Evolutionary conservation across 2,888 invertebrate species (phyloP), one percentile per base, ranked within the genome.

Genomic region (Eurois occulta): DNA sequence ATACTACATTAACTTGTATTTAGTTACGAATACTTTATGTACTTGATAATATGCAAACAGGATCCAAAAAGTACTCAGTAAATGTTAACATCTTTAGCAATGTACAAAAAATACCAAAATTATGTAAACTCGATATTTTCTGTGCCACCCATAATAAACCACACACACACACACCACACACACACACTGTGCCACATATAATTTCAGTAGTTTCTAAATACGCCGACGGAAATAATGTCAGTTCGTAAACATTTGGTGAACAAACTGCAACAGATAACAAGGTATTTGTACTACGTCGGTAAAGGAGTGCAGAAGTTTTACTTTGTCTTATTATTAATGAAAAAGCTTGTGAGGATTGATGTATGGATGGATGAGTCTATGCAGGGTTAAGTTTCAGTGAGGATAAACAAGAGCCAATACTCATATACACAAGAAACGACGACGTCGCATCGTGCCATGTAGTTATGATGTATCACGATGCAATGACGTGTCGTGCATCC

Each of bases 251-350:
- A 82, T 78, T 84, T 76, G 28, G 16, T 72, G 38, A 76, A 75
- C 72, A 79, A 81, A 77, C 73, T 84, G 74, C 68, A 77, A 72
- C 8, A 76, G 70, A 85, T 83, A 83, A 86, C 72, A 62, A 58
- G 64, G 52, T n/a, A 70, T 68, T 35, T n/a, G 35, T n/a, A 11
- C 11, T 1, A 11, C 8, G 24, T 13, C 32, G 32, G n/a, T 8
- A 62, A 64, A 41, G 16, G 13, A n/a, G 4, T 28, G 2, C 72
- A 83, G 83, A 77, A 85, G 80, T 64, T 11, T 35, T 5, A 62
- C 32, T 35, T 60, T 60, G 60, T 32, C 8, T 32, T n/a, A 11
- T 55, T 13, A n/a, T n/a, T 55, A 55, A n/a, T 6, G 28, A 28
- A 2, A 16, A 28, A 16, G 2, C 0, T 28, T 28, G 32, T 32